Percentiles rank a stretch among this genome's conserved stretches.
Evolutionary conservation across 2,113 vertebrate species (phyloP).

Genomic region (Corvus moneduloides): DNA sequence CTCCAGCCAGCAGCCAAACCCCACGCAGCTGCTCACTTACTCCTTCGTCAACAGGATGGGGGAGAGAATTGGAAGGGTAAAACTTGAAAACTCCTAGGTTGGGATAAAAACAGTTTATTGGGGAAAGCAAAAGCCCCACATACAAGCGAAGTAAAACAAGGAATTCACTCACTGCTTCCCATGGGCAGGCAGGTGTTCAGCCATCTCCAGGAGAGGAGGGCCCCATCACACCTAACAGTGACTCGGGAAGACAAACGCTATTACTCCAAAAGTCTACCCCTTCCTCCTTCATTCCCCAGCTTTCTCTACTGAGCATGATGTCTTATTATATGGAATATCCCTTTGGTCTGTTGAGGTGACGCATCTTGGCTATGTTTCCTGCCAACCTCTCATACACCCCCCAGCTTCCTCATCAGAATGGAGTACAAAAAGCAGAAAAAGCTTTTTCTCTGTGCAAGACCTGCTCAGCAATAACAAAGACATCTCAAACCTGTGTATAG

Average conservation of each 20-base stretch:
- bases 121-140: not conserved
- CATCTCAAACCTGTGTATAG: not conserved
- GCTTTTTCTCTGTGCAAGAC: not conserved
- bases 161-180: not conserved
- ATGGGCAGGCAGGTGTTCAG: not conserved
- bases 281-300: not conserved
- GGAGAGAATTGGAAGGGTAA: not conserved
- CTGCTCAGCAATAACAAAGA: not conserved
- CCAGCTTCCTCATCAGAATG: not conserved
- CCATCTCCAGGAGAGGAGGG: not conserved
- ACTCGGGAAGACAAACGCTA: not conserved
- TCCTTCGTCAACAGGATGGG: not conserved
- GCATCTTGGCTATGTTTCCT: not conserved
- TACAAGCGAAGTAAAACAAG: not conserved
- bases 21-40: fast-evolving
- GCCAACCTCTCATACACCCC: not conserved
- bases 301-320: not conserved
- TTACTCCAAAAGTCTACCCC: not conserved
- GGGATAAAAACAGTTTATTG: not conserved
- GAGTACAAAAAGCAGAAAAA: not conserved
- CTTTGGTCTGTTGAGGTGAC: not conserved
- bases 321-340: not conserved
- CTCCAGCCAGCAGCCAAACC: not conserved
- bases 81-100: not conserved
- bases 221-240: no score